A percentile compares a stretch with the other conserved stretches of the same genome.
These are phyloP conservation scores for Sebastes minor DNA, from an alignment of 2,797 vertebrate genomes.

Conservation along the genomic window DNA sequence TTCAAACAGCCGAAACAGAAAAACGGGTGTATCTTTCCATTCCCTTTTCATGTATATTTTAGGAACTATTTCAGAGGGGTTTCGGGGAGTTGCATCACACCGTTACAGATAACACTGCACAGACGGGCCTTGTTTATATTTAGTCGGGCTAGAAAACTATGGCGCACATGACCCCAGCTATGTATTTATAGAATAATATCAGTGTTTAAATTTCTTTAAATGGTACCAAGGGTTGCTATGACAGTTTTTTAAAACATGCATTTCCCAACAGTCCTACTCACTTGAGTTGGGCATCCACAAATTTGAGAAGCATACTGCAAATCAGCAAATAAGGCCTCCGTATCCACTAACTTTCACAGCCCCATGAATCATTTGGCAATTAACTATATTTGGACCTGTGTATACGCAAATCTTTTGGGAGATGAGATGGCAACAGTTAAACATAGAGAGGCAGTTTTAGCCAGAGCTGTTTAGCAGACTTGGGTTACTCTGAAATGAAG, in stretches of 20 bases:
- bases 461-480: constrained; percentile 58
- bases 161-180: constrained; percentile 46
- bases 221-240: constrained; percentile 8
- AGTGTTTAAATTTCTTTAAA: constrained; percentile 51
- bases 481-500: constrained; percentile 62
- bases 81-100: constrained; percentile 75
- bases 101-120: constrained; percentile 62
- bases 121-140: constrained; percentile 77
- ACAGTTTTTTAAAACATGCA: constrained; percentile 23
- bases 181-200: constrained; percentile 72
- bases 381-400: constrained; percentile 64
- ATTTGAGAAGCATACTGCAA: neutral
- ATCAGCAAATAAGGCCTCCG: constrained; percentile 14
- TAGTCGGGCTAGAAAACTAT: constrained; percentile 70
- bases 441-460: constrained; percentile 72
- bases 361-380: constrained; percentile 37
- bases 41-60: constrained; percentile 79
- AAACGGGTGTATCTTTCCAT: constrained; percentile 55
- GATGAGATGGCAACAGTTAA: constrained; percentile 72
- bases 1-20: constrained; percentile 62
- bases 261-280: constrained; percentile 5
- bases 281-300: neutral
- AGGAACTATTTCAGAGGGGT: constrained; percentile 76
- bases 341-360: constrained; percentile 33
- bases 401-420: constrained; percentile 49